phyloP scores from a whole-genome alignment of 2,797 vertebrate genomes.

The Artibeus jamaicensis region DNA sequence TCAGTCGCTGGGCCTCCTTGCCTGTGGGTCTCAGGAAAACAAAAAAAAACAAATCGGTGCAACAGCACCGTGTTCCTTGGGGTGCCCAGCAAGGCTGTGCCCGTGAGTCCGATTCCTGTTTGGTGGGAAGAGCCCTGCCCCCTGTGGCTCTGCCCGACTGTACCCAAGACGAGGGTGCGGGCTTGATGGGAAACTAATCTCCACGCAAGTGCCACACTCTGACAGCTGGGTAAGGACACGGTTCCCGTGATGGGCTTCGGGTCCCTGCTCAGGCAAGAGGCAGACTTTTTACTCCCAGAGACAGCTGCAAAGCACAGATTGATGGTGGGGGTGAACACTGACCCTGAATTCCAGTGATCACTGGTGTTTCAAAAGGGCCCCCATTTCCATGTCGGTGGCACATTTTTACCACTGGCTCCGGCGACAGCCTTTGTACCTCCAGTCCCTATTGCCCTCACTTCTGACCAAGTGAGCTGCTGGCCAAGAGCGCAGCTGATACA shows the following conservation, averaged over 20 bases:
- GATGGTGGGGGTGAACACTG: background rate
- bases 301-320: slow-evolving; percentile 42
- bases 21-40: background rate
- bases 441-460: background rate
- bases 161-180: background rate
- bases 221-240: background rate
- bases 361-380: background rate
- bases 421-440: background rate
- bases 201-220: background rate
- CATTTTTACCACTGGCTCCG: background rate
- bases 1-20: background rate
- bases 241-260: background rate
- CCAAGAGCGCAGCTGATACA: background rate
- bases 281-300: background rate
- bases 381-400: background rate
- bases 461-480: background rate
- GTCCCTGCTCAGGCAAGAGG: background rate
- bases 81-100: background rate
- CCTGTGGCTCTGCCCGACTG: slow-evolving; percentile 62
- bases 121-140: background rate
- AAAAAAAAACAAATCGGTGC: background rate
- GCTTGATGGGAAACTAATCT: background rate
- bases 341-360: slow-evolving; percentile 1
- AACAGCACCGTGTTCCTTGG: background rate
- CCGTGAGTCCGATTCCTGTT: background rate